Percentiles rank a stretch among this genome's conserved stretches.
phyloP scores from a whole-genome alignment of 2,797 vertebrate species.

The Syndactyla subalaris region DNA sequence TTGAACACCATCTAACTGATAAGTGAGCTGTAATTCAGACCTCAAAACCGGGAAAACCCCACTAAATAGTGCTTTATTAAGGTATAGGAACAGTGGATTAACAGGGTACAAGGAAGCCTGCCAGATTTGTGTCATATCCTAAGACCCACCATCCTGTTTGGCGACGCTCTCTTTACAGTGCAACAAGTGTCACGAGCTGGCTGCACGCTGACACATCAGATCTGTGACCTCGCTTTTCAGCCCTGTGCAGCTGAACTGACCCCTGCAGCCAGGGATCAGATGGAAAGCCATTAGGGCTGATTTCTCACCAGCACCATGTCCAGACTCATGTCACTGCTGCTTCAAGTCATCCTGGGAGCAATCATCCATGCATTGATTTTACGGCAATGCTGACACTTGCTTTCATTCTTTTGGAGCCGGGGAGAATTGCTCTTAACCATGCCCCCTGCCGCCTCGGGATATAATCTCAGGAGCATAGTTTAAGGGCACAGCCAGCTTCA shows the following conservation, averaged over 20 bases:
- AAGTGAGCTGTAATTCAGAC: not conserved
- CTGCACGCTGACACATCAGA: not conserved
- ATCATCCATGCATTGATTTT: slow-evolving; percentile 59
- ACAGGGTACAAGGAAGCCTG: not conserved
- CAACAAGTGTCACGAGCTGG: slow-evolving; percentile 2
- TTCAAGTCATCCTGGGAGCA: slow-evolving; percentile 52
- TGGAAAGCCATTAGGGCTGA: slow-evolving; percentile 31
- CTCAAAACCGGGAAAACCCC: rapidly evolving
- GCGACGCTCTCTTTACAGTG: not conserved
- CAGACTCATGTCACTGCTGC: slow-evolving; percentile 21
- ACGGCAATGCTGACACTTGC: slow-evolving; percentile 52
- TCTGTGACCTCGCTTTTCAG: not conserved
- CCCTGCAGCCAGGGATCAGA: slow-evolving; percentile 41
- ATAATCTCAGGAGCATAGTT: slow-evolving; percentile 61
- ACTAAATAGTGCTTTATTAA: not conserved
- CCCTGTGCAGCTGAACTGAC: not conserved
- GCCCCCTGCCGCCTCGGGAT: slow-evolving; percentile 37
- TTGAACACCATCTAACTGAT: not conserved
- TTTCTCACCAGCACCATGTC: slow-evolving; percentile 41
- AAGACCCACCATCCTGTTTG: not conserved
- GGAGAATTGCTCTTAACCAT: slow-evolving; percentile 55
- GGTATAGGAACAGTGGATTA: not conserved
- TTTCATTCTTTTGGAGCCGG: not conserved
- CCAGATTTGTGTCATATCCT: not conserved
- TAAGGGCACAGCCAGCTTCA: slow-evolving; percentile 55